Conservation (phyloP, 2,797 vertebrate genomes). For the Poeciliopsis gracilis region DNA sequence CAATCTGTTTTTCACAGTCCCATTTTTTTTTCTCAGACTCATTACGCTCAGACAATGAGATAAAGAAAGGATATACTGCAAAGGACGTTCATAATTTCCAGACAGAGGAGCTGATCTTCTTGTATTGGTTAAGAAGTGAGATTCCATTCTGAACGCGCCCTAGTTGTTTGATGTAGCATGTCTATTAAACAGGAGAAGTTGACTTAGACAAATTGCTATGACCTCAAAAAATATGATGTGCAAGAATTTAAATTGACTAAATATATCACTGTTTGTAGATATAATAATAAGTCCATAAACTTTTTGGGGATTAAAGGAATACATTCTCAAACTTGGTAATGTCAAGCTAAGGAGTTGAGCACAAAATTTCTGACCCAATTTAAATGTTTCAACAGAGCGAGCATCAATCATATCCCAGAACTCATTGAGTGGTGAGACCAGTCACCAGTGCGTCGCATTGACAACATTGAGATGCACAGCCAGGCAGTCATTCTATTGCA, state of each 20-base stretch:
- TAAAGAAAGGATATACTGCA: constrained; percentile 32
- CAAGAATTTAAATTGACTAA: constrained; percentile 1
- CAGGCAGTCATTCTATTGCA: background rate
- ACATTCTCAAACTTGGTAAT: background rate
- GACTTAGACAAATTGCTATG: constrained; percentile 35
- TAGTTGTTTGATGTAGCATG: constrained; percentile 51
- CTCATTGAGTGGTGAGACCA: background rate
- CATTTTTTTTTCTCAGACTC: constrained; percentile 11
- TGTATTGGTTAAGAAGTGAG: constrained; percentile 52
- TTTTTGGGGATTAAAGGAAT: background rate
- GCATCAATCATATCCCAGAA: background rate
- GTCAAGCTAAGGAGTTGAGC: background rate
- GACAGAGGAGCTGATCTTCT: constrained; percentile 37
- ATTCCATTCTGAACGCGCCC: constrained; percentile 39
- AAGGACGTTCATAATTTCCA: constrained; percentile 37
- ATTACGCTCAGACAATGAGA: constrained; percentile 55
- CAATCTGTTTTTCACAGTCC: constrained; percentile 37
- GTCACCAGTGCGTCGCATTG: background rate
- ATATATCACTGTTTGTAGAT: background rate
- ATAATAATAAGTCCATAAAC: background rate
- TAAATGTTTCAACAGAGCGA: background rate
- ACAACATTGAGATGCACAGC: background rate
- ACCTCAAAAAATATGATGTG: constrained; percentile 27
- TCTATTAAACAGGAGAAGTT: constrained; percentile 33
- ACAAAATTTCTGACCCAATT: background rate